Evolutionary conservation across 2,888 invertebrate genomes (phyloP).

Genomic region (Tipula lateralis): DNA sequence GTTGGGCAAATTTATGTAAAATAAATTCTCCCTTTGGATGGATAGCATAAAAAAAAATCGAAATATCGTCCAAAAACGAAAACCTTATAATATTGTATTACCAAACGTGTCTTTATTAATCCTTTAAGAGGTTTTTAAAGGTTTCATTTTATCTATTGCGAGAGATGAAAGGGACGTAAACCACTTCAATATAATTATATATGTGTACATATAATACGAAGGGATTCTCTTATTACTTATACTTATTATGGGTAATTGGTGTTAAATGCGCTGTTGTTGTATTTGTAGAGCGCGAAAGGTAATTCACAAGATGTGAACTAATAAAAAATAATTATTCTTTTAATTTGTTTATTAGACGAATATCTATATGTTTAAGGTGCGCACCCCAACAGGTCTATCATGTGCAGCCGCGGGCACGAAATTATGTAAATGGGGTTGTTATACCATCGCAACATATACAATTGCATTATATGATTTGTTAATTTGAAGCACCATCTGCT

Average conservation of each 20-base stretch:
- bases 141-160: neutral
- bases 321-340: neutral
- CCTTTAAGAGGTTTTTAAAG: slow-evolving; percentile 19
- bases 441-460: neutral
- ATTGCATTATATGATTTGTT: neutral
- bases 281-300: neutral
- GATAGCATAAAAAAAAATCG: neutral
- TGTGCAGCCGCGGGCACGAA: neutral
- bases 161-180: neutral
- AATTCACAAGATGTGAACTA: neutral
- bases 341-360: neutral
- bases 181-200: neutral
- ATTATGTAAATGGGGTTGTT: neutral
- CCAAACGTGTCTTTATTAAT: neutral
- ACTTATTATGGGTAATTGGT: neutral
- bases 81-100: neutral
- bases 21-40: neutral
- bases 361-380: neutral
- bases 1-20: neutral
- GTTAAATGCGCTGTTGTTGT: slow-evolving; percentile 9
- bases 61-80: slow-evolving; percentile 6
- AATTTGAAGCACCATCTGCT: neutral
- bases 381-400: neutral
- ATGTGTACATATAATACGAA: neutral
- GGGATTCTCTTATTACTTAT: neutral